These are phyloP conservation scores for Caretta caretta DNA, from an alignment of 2,113 vertebrate genomes.

Conservation along the genomic window DNA sequence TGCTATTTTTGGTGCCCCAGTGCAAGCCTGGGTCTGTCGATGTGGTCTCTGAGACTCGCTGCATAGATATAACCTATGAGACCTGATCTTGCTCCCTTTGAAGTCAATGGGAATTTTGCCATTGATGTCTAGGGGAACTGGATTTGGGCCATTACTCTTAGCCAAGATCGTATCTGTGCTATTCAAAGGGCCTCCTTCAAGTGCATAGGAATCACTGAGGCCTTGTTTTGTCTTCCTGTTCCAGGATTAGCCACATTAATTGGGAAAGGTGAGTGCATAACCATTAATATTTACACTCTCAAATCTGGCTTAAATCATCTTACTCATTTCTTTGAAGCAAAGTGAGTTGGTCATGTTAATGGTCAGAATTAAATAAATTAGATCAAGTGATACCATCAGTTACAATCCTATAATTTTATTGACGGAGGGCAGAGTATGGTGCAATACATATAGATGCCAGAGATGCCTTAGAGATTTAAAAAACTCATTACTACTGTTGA, in stretches of 20 bases:
- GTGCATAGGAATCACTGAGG: background rate
- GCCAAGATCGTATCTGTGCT: background rate
- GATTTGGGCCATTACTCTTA: background rate
- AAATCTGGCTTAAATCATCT: background rate
- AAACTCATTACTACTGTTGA: rapidly evolving
- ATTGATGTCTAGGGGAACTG: background rate
- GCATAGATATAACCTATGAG: background rate
- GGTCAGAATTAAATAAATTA: background rate
- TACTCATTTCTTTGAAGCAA: background rate
- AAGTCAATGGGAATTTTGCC: background rate
- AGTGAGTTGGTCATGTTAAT: background rate
- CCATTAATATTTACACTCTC: background rate
- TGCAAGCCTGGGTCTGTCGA: rapidly evolving
- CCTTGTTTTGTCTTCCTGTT: background rate
- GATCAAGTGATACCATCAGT: background rate
- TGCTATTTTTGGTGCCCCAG: background rate
- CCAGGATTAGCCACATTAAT: background rate
- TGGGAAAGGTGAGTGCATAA: rapidly evolving
- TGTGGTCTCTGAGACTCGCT: rapidly evolving
- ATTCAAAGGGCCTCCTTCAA: background rate
- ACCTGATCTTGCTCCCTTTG: background rate
- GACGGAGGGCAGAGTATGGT: rapidly evolving
- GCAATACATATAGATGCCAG: rapidly evolving
- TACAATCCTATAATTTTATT: background rate
- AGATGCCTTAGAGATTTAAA: rapidly evolving